Conservation (phyloP, 2,797 vertebrate genomes). For the Buceros bicornis region DNA sequence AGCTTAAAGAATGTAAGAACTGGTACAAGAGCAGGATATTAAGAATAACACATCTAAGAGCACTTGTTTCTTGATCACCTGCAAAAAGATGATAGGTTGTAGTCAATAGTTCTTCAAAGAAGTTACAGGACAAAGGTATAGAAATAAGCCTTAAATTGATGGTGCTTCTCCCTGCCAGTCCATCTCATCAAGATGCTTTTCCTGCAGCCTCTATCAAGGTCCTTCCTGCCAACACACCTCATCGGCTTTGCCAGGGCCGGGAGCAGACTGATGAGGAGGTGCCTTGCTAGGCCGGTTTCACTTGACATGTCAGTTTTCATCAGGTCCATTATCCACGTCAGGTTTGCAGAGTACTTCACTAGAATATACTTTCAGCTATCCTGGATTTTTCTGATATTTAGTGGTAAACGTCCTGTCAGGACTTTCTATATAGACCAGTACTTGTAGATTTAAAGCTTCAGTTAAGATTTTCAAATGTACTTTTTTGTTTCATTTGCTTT, state of each 20-base stretch:
- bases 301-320: not conserved
- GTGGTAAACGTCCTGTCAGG: not conserved
- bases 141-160: not conserved
- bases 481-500: constrained; percentile 45
- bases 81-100: not conserved
- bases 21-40: not conserved
- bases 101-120: not conserved
- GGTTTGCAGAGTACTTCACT: not conserved
- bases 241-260: not conserved
- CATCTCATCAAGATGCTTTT: not conserved
- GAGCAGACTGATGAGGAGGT: not conserved
- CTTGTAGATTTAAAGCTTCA: not conserved
- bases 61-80: not conserved
- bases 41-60: not conserved
- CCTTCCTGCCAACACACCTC: not conserved
- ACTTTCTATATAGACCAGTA: not conserved
- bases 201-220: not conserved
- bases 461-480: not conserved
- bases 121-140: not conserved
- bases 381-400: not conserved
- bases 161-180: not conserved
- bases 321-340: not conserved
- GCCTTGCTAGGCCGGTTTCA: not conserved
- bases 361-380: not conserved
- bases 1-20: not conserved